phyloP scores from a whole-genome alignment of 2,888 invertebrate species.

The Nephrotoma flavescens region DNA sequence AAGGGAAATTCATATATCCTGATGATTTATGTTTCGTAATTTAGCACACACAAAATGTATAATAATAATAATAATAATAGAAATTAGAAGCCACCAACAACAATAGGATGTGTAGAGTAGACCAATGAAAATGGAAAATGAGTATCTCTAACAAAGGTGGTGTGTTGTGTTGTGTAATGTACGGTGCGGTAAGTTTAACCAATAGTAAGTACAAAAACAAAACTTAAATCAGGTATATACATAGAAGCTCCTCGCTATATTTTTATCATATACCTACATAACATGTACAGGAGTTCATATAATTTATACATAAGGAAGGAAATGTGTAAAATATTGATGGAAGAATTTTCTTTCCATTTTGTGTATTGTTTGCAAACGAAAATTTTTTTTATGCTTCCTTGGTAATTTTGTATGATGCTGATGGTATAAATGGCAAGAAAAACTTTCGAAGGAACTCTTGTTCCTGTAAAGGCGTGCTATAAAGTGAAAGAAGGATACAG shows the following conservation, averaged over 20 bases:
- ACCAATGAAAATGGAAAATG: not conserved
- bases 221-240: not conserved
- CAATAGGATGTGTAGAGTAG: not conserved
- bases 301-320: slow-evolving; percentile 1
- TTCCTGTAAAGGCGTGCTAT: not conserved
- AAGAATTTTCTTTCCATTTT: not conserved
- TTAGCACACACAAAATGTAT: not conserved
- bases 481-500: not conserved
- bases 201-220: not conserved
- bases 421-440: not conserved
- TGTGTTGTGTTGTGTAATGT: not conserved
- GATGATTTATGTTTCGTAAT: not conserved
- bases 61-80: not conserved
- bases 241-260: not conserved
- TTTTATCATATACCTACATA: not conserved
- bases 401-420: not conserved
- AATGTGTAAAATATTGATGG: slow-evolving; percentile 3
- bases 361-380: not conserved
- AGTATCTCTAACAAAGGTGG: not conserved
- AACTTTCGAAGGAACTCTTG: not conserved
- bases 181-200: not conserved
- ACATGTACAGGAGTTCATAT: not conserved
- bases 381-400: not conserved
- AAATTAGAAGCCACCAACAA: not conserved
- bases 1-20: not conserved